Evolutionary conservation across 2,888 invertebrate species (phyloP).

Genomic region (Chrysolina haemoptera): DNA sequence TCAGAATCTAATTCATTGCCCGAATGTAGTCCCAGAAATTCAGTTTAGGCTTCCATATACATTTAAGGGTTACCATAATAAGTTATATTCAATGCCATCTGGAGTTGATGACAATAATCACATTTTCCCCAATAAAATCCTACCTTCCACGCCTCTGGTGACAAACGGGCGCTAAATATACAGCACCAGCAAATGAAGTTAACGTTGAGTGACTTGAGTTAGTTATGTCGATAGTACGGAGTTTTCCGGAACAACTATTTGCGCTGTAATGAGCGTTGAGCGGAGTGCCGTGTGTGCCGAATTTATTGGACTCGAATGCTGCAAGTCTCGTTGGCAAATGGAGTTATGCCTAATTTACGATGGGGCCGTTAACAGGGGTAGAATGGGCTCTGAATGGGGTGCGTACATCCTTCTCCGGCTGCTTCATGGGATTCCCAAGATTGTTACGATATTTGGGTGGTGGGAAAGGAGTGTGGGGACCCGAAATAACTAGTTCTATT

Average conservation of each 20-base stretch:
- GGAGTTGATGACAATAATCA: too few relatives aligned
- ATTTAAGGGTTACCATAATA: too few relatives aligned
- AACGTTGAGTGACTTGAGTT: constrained; percentile 41
- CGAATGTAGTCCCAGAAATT: too few relatives aligned
- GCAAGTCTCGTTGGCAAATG: constrained; percentile 9
- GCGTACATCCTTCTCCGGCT: neutral
- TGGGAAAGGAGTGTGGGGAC: neutral
- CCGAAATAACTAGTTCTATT: too few relatives aligned
- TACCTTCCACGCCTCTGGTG: neutral
- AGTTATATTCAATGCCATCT: too few relatives aligned
- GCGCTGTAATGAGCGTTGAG: constrained; percentile 45
- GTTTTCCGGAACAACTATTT: constrained; percentile 46
- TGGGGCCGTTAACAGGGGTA: neutral
- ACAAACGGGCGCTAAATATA: constrained; percentile 2
- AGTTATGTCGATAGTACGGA: constrained; percentile 51
- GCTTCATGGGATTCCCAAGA: neutral
- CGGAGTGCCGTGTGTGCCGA: constrained; percentile 49
- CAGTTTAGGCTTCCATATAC: too few relatives aligned
- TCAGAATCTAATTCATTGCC: too few relatives aligned
- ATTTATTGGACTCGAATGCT: constrained; percentile 48
- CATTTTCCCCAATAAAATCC: neutral
- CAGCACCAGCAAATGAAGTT: constrained; percentile 33
- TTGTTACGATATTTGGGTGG: neutral
- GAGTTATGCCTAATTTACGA: constrained; percentile 23
- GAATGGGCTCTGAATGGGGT: constrained; percentile 1